Base-by-base conservation (phyloP, 2,888 invertebrate genomes). In the Agrypnus murinus region DNA sequence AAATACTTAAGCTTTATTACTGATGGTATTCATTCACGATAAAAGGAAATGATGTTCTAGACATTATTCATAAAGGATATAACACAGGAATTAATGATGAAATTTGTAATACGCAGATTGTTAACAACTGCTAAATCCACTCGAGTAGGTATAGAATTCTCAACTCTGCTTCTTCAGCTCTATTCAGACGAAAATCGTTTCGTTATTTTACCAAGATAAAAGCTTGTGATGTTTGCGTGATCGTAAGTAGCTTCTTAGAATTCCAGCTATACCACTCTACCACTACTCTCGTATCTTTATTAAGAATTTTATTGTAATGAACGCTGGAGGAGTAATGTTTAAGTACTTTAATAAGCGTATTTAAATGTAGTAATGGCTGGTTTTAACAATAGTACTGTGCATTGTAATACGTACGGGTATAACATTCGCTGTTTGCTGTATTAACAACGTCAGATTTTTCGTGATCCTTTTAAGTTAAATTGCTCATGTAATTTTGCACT, bases 41-140 rank as follows among this genome's bases (percentile, higher is more conserved):
- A 59, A 66, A 58, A 66, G 66, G 59, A 48, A 59, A 66, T 48
- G 59, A 59, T 66, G 66, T 66, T 66, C 66, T 31, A 59, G 59
- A 53, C 50, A 59, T 58, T 66, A 66, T 66, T 66, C 59, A 53
- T 66, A 67, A 70, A 57, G 53, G 71, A 60, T 65, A 70, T 65
- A 59, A 59, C 65, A 57, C 57, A 45, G 53, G 65, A 69, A 69
- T 72, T 72, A 72, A 69, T 66, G 66, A 69, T 65, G 65, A 70
- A 70, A 73, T 67, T 73, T 70, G 70, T 73, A 73, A 67, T 73
- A 70, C 66, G 67, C 67, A 70, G 70, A 59, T 70, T 64, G 73
- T 73, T 73, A 70, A 58, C 57, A 70, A 55, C 66, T 59, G 48
- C 46, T 66, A 72, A 72, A 60, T 66, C 59, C 66, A 60, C 65